Conservation (phyloP, 1,140 invertebrate species). For the Leptestheria dahalacensis region DNA sequence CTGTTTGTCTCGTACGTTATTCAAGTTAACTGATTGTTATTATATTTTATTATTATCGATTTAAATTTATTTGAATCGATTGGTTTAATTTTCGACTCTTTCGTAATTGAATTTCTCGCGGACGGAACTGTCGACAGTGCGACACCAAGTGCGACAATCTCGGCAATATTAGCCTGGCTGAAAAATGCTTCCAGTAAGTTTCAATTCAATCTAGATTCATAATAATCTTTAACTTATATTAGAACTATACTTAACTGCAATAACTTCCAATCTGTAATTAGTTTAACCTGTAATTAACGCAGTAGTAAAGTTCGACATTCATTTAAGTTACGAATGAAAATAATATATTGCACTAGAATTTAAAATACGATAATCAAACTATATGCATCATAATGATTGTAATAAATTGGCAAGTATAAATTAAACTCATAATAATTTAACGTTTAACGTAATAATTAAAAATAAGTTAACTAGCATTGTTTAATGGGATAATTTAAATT, state of each 20-base stretch:
- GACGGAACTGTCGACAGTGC: constrained; percentile 6
- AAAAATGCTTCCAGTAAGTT: constrained; percentile 9
- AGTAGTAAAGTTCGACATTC: neutral
- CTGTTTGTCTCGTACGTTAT: neutral
- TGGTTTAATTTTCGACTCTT: neutral
- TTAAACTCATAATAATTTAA: no score
- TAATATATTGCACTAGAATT: neutral
- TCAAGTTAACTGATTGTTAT: no score
- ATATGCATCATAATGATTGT: no score
- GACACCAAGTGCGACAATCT: neutral
- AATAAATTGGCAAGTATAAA: no score
- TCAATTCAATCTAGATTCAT: no score
- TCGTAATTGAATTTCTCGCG: no score
- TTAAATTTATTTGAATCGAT: neutral
- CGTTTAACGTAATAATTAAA: no score
- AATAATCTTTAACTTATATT: no score
- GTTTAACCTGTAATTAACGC: neutral
- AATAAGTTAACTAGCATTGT: no score
- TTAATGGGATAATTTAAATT: no score
- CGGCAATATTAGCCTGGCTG: neutral
- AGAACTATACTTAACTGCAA: no score
- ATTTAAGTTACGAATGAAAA: neutral
- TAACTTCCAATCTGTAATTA: neutral
- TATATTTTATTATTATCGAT: no score
- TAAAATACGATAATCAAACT: neutral